These are phyloP conservation scores for Anastrepha obliqua DNA, from an alignment of 1,140 invertebrate genomes.

Conservation along the genomic window DNA sequence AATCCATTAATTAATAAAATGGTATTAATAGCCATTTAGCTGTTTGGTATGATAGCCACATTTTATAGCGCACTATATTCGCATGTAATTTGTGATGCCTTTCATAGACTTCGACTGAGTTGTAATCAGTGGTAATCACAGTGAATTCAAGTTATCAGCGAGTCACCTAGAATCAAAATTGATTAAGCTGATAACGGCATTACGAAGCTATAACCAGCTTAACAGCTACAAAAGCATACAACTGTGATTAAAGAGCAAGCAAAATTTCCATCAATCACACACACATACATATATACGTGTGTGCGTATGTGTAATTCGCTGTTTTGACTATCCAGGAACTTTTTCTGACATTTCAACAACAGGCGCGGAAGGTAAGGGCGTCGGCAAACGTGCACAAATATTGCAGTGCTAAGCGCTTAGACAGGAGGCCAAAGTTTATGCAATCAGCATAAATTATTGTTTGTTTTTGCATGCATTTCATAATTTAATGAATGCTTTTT, in stretches of 20 bases:
- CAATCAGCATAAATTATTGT: neutral
- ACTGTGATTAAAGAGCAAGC: neutral
- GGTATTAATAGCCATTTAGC: neutral
- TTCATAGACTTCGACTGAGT: neutral
- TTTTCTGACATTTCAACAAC: constrained; percentile 8
- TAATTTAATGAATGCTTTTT: neutral
- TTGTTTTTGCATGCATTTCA: neutral
- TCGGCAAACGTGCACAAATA: neutral
- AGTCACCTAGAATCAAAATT: neutral
- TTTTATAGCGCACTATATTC: neutral
- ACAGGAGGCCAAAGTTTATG: neutral
- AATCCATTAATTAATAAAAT: neutral
- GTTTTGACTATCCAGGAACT: neutral
- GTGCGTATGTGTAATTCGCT: neutral
- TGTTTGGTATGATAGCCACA: too few species aligned
- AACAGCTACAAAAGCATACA: neutral
- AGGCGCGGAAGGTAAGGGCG: neutral
- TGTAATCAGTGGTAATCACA: neutral
- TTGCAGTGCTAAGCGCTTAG: neutral
- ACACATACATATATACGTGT: neutral
- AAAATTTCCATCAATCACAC: neutral
- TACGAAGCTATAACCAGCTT: neutral
- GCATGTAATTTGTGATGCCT: neutral
- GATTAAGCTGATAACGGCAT: neutral
- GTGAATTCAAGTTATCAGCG: constrained; percentile 9